Evolutionary conservation across 2,888 invertebrate genomes (phyloP).

Genomic region (Himalopsyche japonica): DNA sequence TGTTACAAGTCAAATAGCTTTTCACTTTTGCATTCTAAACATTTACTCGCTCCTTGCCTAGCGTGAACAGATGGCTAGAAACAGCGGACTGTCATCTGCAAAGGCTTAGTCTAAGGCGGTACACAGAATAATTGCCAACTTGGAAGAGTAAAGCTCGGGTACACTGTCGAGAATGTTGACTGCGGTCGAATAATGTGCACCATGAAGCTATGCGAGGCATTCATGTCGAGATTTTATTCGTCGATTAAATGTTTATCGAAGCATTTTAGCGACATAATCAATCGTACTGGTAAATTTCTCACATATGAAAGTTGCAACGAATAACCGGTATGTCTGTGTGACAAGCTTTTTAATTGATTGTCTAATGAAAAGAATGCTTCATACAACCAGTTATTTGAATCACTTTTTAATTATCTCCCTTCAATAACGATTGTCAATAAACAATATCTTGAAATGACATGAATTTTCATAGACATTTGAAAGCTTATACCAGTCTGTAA

Average conservation of each 20-base stretch:
- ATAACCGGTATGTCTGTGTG: not conserved
- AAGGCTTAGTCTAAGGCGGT: not conserved
- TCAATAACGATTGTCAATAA: too few relatives aligned
- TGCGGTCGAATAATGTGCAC: not conserved
- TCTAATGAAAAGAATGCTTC: too few relatives aligned
- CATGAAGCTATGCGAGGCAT: not conserved
- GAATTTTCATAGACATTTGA: too few relatives aligned
- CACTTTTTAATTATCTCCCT: too few relatives aligned
- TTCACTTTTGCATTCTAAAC: not conserved
- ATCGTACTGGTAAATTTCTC: not conserved
- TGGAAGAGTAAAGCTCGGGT: not conserved
- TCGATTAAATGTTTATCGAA: not conserved
- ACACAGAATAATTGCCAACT: not conserved
- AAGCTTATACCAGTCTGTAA: too few relatives aligned
- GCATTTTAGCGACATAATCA: not conserved
- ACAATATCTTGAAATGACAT: too few relatives aligned
- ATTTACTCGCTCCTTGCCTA: not conserved
- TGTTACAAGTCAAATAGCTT: not conserved
- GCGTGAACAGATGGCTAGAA: not conserved
- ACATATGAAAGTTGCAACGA: not conserved
- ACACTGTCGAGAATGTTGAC: not conserved
- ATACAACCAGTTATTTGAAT: too few relatives aligned
- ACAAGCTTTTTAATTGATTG: too few relatives aligned
- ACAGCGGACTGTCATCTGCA: not conserved
- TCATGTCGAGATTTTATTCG: not conserved